These are phyloP conservation scores for Cepphus grylle DNA, from an alignment of 2,113 vertebrate genomes.

Conservation along the genomic window DNA sequence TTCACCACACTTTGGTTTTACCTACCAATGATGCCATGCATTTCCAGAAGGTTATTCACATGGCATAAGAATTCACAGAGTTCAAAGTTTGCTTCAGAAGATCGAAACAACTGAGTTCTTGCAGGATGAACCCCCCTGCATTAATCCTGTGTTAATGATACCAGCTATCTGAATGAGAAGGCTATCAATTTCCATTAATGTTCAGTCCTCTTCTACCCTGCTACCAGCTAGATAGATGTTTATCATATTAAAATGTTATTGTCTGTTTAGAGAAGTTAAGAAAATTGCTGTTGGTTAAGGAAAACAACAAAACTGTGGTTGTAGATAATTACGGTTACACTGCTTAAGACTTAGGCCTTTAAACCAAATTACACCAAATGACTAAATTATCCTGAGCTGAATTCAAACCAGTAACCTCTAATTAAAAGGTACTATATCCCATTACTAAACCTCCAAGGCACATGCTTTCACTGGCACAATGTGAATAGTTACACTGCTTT, in stretches of 20 bases:
- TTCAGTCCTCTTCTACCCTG: background rate
- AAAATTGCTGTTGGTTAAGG: background rate
- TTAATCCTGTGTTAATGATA: background rate
- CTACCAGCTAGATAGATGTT: background rate
- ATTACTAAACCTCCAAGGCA: background rate
- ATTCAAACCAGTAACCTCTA: background rate
- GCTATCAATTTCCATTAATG: background rate
- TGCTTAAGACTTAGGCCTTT: background rate
- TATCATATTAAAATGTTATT: background rate
- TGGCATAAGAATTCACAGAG: background rate
- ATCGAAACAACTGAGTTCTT: background rate
- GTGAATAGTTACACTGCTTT: background rate
- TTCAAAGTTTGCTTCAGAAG: background rate
- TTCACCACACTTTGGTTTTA: background rate
- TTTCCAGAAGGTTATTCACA: background rate
- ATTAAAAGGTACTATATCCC: background rate
- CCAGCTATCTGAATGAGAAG: background rate
- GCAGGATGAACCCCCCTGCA: background rate
- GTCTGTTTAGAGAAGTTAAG: background rate
- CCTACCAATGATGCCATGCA: background rate
- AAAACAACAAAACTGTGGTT: background rate
- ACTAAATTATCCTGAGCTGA: background rate
- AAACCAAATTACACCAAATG: background rate
- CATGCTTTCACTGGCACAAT: background rate
- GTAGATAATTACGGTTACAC: background rate